A percentile compares a stretch with the other conserved stretches of the same genome.
Conservation (phyloP, 2,113 vertebrate species). For the Elgaria multicarinata region DNA sequence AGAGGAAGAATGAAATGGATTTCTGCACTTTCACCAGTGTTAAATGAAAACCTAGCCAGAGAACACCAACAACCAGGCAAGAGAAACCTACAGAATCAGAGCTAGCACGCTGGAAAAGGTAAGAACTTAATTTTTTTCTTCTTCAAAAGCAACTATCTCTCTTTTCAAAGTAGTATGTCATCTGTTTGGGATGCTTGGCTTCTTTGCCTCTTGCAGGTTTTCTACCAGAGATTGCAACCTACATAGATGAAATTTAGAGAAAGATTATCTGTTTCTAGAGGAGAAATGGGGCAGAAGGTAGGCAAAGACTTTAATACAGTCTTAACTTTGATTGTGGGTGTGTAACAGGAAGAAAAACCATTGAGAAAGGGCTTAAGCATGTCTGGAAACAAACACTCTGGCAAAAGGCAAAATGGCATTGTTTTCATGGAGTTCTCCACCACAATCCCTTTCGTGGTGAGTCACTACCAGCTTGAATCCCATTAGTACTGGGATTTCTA, state of each 20-base stretch:
- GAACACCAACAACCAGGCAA: not conserved
- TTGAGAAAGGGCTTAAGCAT: not conserved
- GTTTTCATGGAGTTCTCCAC: too few relatives aligned
- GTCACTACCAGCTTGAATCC: too few relatives aligned
- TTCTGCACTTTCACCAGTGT: not conserved
- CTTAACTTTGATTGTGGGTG: not conserved
- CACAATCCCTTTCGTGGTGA: too few relatives aligned
- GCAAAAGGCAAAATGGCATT: not conserved
- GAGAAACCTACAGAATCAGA: not conserved
- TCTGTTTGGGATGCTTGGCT: not conserved
- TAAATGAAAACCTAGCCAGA: not conserved
- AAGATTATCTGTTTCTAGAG: not conserved
- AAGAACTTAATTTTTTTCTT: not conserved
- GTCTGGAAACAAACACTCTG: not conserved
- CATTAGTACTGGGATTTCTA: too few relatives aligned
- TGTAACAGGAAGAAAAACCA: not conserved
- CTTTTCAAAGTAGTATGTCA: not conserved
- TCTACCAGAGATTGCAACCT: not conserved
- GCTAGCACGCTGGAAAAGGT: not conserved
- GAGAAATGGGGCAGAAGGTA: not conserved
- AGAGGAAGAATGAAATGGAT: not conserved
- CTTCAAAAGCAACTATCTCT: not conserved
- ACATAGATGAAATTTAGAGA: not conserved
- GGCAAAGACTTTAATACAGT: not conserved
- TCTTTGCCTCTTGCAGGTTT: not conserved